Conservation (phyloP, 2,113 vertebrate genomes). For the Psephotus haematonotus region DNA sequence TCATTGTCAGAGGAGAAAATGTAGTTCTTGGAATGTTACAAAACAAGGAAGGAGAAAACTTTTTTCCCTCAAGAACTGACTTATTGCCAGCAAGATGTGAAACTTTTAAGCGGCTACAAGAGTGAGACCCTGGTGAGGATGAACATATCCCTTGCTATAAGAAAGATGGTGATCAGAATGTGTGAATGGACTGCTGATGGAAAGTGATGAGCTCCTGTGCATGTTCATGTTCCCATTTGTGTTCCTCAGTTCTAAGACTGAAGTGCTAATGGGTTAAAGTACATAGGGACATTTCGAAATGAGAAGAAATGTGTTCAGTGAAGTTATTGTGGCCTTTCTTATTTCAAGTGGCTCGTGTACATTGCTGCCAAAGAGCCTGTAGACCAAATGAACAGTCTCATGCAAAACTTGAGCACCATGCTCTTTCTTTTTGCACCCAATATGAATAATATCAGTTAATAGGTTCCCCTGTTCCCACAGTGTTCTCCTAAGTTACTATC, state of each 20-base stretch:
- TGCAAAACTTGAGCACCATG: background rate
- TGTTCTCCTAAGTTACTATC: background rate
- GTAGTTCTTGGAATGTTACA: background rate
- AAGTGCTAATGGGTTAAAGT: background rate
- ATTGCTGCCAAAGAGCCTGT: background rate
- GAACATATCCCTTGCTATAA: background rate
- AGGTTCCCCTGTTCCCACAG: background rate
- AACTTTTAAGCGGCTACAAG: background rate
- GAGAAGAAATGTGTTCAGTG: background rate
- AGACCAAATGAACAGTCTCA: background rate
- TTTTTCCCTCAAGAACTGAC: background rate
- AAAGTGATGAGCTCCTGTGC: background rate
- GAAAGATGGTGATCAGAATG: background rate
- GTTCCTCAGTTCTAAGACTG: background rate
- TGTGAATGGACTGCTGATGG: background rate
- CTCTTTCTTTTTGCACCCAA: background rate
- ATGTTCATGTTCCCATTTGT: background rate
- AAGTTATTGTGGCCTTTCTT: background rate
- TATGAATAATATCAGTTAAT: background rate
- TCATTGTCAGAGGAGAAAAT: background rate
- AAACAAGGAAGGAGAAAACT: background rate
- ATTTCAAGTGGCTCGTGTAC: background rate
- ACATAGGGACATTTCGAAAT: background rate
- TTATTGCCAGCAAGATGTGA: background rate
- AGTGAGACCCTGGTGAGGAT: background rate